Evolutionary conservation across 1,140 invertebrate genomes (phyloP).

Genomic region (Heliothis subflexa): DNA sequence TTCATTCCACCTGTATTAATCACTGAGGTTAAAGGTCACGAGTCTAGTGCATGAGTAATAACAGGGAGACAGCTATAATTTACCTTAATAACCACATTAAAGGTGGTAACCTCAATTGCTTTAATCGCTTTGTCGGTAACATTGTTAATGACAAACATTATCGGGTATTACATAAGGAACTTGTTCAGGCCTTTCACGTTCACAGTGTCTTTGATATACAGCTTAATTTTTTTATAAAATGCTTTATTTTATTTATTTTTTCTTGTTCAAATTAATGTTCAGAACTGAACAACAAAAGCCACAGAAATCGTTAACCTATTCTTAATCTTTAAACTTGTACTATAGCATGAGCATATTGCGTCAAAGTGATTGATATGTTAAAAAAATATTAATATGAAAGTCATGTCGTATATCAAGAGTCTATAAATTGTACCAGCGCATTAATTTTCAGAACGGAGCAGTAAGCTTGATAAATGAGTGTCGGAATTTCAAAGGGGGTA

Average conservation of each 20-base stretch:
- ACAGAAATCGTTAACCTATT: not conserved
- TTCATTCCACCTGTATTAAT: slow-evolving; percentile 12
- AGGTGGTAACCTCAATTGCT: slow-evolving; percentile 26
- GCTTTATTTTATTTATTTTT: no score
- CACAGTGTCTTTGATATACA: not conserved
- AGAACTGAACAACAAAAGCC: not conserved
- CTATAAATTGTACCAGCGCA: slow-evolving; percentile 59
- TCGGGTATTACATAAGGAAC: not conserved
- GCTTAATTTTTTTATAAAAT: not conserved
- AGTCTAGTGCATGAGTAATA: slow-evolving; percentile 29
- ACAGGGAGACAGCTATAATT: not conserved
- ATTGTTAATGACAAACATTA: slow-evolving; percentile 8
- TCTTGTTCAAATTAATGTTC: no score
- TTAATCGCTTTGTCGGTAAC: slow-evolving; percentile 1
- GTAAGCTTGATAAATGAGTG: slow-evolving; percentile 85
- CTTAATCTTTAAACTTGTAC: not conserved
- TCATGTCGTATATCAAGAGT: slow-evolving; percentile 32
- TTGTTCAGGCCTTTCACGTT: not conserved
- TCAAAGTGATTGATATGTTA: slow-evolving; percentile 22
- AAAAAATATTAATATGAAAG: slow-evolving; percentile 39
- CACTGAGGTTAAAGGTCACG: slow-evolving; percentile 5
- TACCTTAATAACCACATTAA: slow-evolving; percentile 17
- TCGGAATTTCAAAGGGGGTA: slow-evolving; percentile 80
- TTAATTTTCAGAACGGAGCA: slow-evolving; percentile 77
- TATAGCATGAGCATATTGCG: not conserved